These are phyloP conservation scores for Heliconius melpomene DNA, from an alignment of 1,140 invertebrate species.

Conservation along the genomic window DNA sequence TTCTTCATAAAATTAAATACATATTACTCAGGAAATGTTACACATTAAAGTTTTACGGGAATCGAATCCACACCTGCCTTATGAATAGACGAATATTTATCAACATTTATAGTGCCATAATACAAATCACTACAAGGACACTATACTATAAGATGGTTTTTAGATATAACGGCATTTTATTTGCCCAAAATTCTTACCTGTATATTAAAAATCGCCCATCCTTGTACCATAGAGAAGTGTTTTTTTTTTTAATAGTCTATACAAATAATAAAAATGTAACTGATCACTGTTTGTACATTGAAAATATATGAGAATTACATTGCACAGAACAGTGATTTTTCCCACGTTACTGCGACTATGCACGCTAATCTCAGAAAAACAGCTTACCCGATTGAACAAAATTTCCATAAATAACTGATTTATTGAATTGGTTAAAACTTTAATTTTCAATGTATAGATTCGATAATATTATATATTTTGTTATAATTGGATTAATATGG, in stretches of 20 bases:
- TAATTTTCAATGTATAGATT: too few species aligned
- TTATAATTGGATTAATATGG: too few species aligned
- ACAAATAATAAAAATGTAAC: too few species aligned
- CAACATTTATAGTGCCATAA: slow-evolving; percentile 13
- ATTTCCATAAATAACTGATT: too few species aligned
- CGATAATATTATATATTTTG: too few species aligned
- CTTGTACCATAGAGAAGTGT: neutral
- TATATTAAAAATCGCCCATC: neutral
- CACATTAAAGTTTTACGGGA: neutral
- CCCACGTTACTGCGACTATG: too few species aligned
- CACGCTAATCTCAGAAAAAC: too few species aligned
- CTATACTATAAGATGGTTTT: neutral
- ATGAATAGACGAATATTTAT: neutral
- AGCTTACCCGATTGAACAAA: too few species aligned
- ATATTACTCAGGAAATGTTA: neutral
- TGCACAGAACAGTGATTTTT: too few species aligned
- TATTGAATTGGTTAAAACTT: too few species aligned
- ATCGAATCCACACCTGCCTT: neutral
- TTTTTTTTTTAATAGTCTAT: neutral
- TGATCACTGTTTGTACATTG: too few species aligned
- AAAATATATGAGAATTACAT: too few species aligned
- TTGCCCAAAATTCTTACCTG: slow-evolving; percentile 1
- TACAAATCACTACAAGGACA: slow-evolving; percentile 4
- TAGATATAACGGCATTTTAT: neutral
- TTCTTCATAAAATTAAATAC: neutral